phyloP scores from a whole-genome alignment of 1,140 invertebrate species.

The Chlorops oryzae region DNA sequence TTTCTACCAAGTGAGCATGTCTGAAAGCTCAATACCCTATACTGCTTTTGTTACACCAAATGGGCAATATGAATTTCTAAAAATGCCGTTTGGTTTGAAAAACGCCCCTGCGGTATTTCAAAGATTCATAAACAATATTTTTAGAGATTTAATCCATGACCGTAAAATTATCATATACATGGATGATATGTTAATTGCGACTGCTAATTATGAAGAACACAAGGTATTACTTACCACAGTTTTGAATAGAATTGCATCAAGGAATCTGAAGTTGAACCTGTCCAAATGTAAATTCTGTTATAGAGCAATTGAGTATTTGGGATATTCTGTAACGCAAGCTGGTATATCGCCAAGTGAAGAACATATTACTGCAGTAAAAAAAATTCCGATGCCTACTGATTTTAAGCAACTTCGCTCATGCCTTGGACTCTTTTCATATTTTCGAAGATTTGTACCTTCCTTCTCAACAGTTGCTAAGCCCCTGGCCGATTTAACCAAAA shows the following conservation, averaged over 20 bases:
- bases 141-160: not conserved
- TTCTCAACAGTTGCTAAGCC: not conserved
- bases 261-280: slow-evolving; percentile 13
- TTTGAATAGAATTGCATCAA: slow-evolving; percentile 3
- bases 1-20: slow-evolving; percentile 27
- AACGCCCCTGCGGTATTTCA: slow-evolving; percentile 7
- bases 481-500: no score
- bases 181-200: slow-evolving; percentile 4
- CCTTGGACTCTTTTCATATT: slow-evolving; percentile 14
- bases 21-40: slow-evolving; percentile 25
- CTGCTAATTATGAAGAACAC: not conserved
- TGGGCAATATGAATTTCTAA: slow-evolving; percentile 37
- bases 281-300: slow-evolving; percentile 3
- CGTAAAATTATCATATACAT: not conserved
- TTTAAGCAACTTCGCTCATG: slow-evolving; percentile 13
- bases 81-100: slow-evolving; percentile 29
- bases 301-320: slow-evolving; percentile 15
- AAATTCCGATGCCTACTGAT: slow-evolving; percentile 13
- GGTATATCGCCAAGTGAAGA: slow-evolving; percentile 12
- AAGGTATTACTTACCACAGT: not conserved
- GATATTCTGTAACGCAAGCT: slow-evolving; percentile 1
- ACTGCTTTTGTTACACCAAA: slow-evolving; percentile 36
- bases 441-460: slow-evolving; percentile 14
- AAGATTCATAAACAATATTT: slow-evolving; percentile 4
- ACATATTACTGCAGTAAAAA: slow-evolving; percentile 6